Percentiles rank a stretch among this genome's conserved stretches.
Evolutionary conservation across 2,113 vertebrate genomes (phyloP).

Genomic region (Dromiciops gliroides): DNA sequence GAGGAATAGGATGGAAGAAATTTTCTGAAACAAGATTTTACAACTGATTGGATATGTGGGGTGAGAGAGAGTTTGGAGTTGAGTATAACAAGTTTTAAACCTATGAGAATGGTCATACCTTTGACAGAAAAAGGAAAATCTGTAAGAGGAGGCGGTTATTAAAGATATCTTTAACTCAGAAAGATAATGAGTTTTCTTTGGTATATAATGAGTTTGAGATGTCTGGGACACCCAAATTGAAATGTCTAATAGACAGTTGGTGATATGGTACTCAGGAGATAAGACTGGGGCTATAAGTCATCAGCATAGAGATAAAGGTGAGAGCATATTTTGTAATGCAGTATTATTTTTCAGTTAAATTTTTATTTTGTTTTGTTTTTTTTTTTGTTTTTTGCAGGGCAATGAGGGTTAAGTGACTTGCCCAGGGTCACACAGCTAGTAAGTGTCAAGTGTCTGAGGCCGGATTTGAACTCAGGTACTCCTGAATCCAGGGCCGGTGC

Average conservation of each 20-base stretch:
- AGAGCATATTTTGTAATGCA: background rate
- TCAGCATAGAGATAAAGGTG: background rate
- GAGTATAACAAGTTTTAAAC: background rate
- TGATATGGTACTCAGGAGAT: background rate
- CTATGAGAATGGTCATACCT: background rate
- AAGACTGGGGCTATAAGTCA: background rate
- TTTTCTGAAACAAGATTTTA: background rate
- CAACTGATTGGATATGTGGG: background rate
- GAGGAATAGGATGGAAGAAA: background rate
- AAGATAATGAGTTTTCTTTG: background rate
- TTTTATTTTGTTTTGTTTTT: too few relatives aligned
- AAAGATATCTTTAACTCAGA: too few relatives aligned
- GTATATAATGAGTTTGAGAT: background rate
- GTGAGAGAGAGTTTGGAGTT: background rate
- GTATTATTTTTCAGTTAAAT: background rate
- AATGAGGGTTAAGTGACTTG: too few relatives aligned
- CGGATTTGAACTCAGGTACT: too few relatives aligned
- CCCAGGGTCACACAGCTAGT: too few relatives aligned
- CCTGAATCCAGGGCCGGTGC: too few relatives aligned
- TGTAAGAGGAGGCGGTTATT: background rate
- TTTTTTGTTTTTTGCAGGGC: too few relatives aligned
- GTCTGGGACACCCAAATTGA: background rate
- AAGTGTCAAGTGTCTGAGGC: too few relatives aligned
- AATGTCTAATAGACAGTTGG: background rate
- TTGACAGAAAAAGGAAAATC: background rate